Evolutionary conservation across 1,140 invertebrate genomes (phyloP), one percentile per base, ranked within the genome.

Genomic region (Drosophila truncata): DNA sequence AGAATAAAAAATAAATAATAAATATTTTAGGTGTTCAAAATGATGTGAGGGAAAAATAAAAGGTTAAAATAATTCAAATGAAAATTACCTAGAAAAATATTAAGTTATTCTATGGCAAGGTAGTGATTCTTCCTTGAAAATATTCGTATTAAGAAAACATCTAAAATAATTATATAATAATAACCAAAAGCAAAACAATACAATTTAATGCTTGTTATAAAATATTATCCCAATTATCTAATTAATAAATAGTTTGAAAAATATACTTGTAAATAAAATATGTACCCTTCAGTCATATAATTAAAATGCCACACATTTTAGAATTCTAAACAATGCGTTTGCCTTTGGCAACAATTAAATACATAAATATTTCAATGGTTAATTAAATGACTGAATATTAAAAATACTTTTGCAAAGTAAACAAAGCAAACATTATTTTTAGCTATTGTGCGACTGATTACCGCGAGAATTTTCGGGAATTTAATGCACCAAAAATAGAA

Each of bases 331-430:
- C 25, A 60, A 27, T 31, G 10, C 39, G 14, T 16, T 11, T 14
- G 33, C 52, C 52, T 55, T 37, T 37, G 52, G 18, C 35, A 33
- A 27, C 18, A 52, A 31, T 64, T 52, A 20, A 13, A 18, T 39
- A 16, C 29, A 69, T 46, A 44, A 29, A 67, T 46, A 55, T 67
- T 44, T 33, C 11, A 67, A 29, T 20, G 29, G 29, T 44, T 67
- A 35, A 70, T 67, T 70, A 55, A 70, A 46, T 52, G 49, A 16
- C 61, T 27, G 27, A 27, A 54, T 52, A 35, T 35, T 31, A 25
- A 33, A 33, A 42, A 42, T 67, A 33, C 25, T 35, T 64, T 50
- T 25, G 8, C 23, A 54, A 29, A 27, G 29, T 64, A 67, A 67
- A 67, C 66, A 69, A 13, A 29, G 8, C 2, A 29, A 37, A 27